Evolutionary conservation across 2,797 vertebrate species (phyloP).

Genomic region (Pogoniulus pusillus): DNA sequence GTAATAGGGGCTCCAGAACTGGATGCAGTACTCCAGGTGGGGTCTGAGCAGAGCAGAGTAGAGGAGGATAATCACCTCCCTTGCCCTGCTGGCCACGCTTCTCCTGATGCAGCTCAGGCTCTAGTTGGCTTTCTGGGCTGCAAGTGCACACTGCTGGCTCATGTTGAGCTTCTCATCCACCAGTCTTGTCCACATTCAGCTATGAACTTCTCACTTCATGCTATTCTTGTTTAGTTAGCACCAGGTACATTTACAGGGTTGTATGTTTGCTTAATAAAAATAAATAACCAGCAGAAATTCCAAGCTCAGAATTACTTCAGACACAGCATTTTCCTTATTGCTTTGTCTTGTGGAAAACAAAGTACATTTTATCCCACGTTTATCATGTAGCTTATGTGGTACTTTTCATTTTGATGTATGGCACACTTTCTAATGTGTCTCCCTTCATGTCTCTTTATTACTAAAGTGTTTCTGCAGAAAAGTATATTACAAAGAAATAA

Average conservation of each 20-base stretch:
- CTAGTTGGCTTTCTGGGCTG: no score
- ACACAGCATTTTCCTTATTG: slow-evolving; percentile 69
- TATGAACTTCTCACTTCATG: slow-evolving; percentile 13
- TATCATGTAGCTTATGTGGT: slow-evolving; percentile 68
- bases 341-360: slow-evolving; percentile 67
- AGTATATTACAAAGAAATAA: slow-evolving; percentile 70
- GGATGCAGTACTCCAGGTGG: no score
- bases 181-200: neutral
- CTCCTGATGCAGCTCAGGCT: no score
- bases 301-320: slow-evolving; percentile 54
- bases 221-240: slow-evolving; percentile 51
- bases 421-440: slow-evolving; percentile 61
- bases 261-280: slow-evolving; percentile 71
- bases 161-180: no score
- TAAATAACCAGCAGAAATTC: slow-evolving; percentile 60
- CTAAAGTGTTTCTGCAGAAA: slow-evolving; percentile 62
- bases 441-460: slow-evolving; percentile 70
- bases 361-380: slow-evolving; percentile 64
- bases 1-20: no score
- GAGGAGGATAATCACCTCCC: no score
- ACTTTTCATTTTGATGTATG: slow-evolving; percentile 72
- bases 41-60: no score
- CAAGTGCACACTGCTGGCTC: no score
- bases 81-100: no score
- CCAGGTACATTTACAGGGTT: slow-evolving; percentile 40